These are phyloP conservation scores for Drosophila pandora DNA, from an alignment of 1,140 invertebrate genomes.

Conservation along the genomic window DNA sequence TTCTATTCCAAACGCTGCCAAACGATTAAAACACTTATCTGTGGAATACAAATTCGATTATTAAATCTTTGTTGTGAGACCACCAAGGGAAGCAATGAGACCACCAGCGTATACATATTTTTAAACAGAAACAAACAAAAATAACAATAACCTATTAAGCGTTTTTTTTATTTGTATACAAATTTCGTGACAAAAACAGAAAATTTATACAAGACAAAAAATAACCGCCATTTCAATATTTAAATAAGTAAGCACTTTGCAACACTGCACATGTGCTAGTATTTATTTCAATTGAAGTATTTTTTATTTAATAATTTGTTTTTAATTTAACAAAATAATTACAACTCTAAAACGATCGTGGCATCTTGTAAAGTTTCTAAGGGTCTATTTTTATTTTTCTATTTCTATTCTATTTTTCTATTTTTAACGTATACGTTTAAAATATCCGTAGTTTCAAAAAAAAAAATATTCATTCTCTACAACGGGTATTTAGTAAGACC, in stretches of 20 bases:
- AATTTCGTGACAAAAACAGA: constrained; percentile 14
- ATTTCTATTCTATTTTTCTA: too few relatives aligned
- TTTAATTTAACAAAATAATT: not conserved
- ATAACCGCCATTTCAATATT: not conserved
- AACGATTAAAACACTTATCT: constrained; percentile 15
- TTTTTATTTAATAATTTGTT: not conserved
- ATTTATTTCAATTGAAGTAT: not conserved
- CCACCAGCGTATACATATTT: constrained; percentile 13
- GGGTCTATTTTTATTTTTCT: too few relatives aligned
- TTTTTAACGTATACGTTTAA: too few relatives aligned
- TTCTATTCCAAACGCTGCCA: not conserved
- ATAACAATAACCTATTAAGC: constrained; percentile 37
- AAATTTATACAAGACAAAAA: not conserved
- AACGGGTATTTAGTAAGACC: too few relatives aligned
- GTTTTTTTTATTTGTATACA: constrained; percentile 17
- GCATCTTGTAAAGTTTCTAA: too few relatives aligned
- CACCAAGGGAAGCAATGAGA: constrained; percentile 13
- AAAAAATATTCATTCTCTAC: too few relatives aligned
- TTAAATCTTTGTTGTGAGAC: constrained; percentile 33
- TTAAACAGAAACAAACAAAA: too few relatives aligned
- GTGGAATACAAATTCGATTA: constrained; percentile 36
- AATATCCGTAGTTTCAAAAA: too few relatives aligned
- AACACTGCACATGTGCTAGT: not conserved
- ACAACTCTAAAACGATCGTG: too few relatives aligned
- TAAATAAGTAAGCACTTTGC: constrained; percentile 8